A percentile compares a stretch with the other conserved stretches of the same genome.
Evolutionary conservation across 1,140 invertebrate species (phyloP).

Genomic region (Pogonomyrmex californicus): DNA sequence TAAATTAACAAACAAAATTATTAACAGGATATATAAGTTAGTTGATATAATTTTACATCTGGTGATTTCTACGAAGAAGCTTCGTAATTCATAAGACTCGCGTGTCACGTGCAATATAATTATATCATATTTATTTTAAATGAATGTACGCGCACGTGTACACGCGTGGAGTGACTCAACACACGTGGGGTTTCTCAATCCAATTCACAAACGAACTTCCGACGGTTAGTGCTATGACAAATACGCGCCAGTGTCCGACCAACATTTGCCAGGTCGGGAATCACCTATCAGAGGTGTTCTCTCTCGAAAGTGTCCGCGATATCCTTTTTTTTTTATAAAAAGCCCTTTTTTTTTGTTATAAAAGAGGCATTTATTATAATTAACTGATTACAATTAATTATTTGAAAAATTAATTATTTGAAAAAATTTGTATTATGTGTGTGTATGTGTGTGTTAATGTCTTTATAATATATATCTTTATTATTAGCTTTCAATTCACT

Average conservation of each 20-base stretch:
- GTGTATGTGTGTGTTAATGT: background rate
- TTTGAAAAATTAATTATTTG: background rate
- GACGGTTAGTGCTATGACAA: conserved; percentile 47
- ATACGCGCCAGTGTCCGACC: conserved; percentile 57
- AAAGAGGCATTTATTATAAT: conserved; percentile 14
- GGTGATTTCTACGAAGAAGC: background rate
- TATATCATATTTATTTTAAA: background rate
- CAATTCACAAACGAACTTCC: conserved; percentile 77
- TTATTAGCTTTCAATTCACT: background rate
- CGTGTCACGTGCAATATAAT: background rate
- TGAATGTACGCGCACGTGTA: conserved; percentile 27
- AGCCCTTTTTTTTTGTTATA: no score
- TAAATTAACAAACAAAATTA: background rate
- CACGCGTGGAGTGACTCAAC: conserved; percentile 25
- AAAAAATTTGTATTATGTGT: background rate
- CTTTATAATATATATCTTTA: conserved; percentile 1
- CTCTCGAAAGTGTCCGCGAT: background rate
- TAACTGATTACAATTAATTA: background rate
- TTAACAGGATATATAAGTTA: background rate
- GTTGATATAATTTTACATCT: background rate
- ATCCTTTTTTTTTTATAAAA: background rate
- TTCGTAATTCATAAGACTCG: background rate
- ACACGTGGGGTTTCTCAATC: conserved; percentile 82
- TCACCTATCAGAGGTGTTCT: background rate
- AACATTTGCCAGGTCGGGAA: conserved; percentile 6